These are phyloP conservation scores for Melanaphis sacchari DNA, from an alignment of 1,140 invertebrate genomes.

Conservation along the genomic window DNA sequence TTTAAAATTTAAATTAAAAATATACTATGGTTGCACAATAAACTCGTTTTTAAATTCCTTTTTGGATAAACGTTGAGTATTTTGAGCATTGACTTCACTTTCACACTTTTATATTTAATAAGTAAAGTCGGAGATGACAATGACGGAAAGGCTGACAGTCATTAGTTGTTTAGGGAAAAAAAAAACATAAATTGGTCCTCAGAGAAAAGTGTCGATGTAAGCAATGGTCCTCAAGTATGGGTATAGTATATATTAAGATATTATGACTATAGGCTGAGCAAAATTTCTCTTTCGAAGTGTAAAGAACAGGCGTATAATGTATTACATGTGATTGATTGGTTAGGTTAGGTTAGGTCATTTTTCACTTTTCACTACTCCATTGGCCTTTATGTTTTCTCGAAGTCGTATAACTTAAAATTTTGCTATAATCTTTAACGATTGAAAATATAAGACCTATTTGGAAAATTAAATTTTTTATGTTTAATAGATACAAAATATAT, in stretches of 20 bases:
- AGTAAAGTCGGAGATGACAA: neutral
- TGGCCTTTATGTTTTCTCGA: conserved; percentile 5
- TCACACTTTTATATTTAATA: conserved; percentile 11
- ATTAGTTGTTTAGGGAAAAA: neutral
- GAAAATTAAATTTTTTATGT: neutral
- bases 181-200: conserved; percentile 17
- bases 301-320: conserved; percentile 23
- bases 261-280: neutral
- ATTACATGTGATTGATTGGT: conserved; percentile 43
- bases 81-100: neutral
- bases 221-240: neutral
- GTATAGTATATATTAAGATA: neutral
- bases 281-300: conserved; percentile 9
- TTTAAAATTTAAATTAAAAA: no score
- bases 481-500: neutral
- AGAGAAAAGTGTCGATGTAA: conserved; percentile 13
- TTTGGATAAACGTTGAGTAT: neutral
- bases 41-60: neutral
- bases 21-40: no score
- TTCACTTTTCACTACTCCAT: neutral
- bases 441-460: neutral
- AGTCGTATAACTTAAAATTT: neutral
- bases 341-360: conserved; percentile 17
- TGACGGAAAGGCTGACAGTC: neutral
- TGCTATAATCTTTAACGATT: neutral